These are phyloP conservation scores for Oenanthe melanoleuca DNA, from an alignment of 2,113 vertebrate species.

Conservation along the genomic window DNA sequence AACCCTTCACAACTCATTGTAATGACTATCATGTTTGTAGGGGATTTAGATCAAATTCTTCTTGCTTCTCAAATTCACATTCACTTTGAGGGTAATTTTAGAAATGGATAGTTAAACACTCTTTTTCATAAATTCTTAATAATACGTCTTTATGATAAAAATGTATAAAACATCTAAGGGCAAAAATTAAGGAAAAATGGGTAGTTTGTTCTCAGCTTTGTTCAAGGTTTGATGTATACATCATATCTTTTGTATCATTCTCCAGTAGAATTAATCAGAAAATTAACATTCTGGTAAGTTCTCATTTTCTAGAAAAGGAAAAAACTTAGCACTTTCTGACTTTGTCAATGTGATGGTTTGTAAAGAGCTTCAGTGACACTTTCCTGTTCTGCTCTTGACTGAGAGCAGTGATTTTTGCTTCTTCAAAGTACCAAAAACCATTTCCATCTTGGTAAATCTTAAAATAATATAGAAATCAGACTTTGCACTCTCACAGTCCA, in stretches of 20 bases:
- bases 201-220: background rate
- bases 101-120: background rate
- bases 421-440: background rate
- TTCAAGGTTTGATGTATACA: background rate
- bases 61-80: background rate
- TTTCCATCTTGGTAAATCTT: background rate
- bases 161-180: accelerated
- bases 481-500: background rate
- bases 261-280: background rate
- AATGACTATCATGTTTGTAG: background rate
- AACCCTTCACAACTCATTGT: background rate
- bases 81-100: background rate
- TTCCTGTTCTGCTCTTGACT: background rate
- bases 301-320: background rate
- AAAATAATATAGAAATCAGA: background rate
- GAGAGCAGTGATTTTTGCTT: background rate
- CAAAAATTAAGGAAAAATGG: background rate
- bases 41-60: background rate
- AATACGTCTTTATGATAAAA: background rate
- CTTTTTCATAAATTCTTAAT: background rate
- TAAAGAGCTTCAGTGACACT: background rate
- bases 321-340: background rate
- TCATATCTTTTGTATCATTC: background rate
- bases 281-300: background rate
- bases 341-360: background rate